Base-by-base conservation (phyloP, 2,888 invertebrate species). In the Drosophila kuntzei region DNA sequence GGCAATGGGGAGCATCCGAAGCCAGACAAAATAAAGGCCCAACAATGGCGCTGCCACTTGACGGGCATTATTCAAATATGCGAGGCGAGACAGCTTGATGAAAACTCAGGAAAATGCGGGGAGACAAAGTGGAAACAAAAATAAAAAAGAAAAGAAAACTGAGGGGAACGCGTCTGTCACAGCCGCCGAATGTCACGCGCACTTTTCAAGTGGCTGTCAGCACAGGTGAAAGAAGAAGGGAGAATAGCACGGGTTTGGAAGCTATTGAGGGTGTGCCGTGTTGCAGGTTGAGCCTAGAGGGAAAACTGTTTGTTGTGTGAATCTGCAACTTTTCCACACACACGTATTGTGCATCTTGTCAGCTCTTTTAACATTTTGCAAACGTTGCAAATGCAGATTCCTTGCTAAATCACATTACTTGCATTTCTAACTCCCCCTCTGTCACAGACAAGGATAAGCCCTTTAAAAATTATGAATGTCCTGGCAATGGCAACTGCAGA, bases 161-260 rank as follows among this genome's bases (percentile, higher is more conserved):
- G 12, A 27, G 12, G 43, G 22, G 43, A 1, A 37, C 64, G 39
- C 60, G n/a, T n/a, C 58, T 77, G 80, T 86, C 87, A 86, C 65
- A 71, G 84, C 71, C 89, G 89, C 75, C 75, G 87, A 88, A 74
- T 86, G 83, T 83, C 83, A 83, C 87, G 83, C 84, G 80, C 87
- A 88, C 71, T 49, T 68, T 65, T 83, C 80, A 74, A 83, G 82
- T 86, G 87, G 65, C 80, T 71, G 79, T 65, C 60, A 66, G 49
- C 44, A 50, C 54, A 57, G 62, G 61, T 53, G 58, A 34, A 37
- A 43, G 12, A 11, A 11, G n/a, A 7, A 6, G 20, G 27, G 25
- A 11, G 27, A 9, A 27, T 9, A 27, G 27, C 8, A n/a, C n/a
- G n/a, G n/a, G n/a, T n/a, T n/a, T n/a, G 27, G 39, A 3, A 9